Conservation (phyloP, 2,797 vertebrate species). For the Arnoldichthys spilopterus region DNA sequence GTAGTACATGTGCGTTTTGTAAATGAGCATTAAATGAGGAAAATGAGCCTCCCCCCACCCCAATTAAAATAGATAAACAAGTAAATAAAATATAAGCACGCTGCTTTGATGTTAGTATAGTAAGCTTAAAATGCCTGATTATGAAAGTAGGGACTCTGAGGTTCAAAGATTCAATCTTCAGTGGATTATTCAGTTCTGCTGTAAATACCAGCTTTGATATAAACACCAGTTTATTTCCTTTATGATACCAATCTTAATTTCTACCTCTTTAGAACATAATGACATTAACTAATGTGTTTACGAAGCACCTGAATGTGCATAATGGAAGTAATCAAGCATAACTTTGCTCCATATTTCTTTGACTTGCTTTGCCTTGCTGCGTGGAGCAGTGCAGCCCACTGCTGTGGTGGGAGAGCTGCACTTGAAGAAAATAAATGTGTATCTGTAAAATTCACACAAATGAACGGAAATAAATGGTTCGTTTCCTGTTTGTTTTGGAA, state of each 20-base stretch:
- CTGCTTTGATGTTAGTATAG: slow-evolving; percentile 10
- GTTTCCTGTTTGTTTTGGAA: slow-evolving; percentile 1
- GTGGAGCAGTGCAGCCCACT: not conserved
- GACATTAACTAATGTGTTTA: slow-evolving; percentile 2
- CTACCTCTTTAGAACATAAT: not conserved
- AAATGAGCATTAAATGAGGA: not conserved
- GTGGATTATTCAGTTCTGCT: slow-evolving; percentile 5
- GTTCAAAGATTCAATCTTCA: slow-evolving; percentile 17
- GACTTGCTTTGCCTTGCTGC: not conserved
- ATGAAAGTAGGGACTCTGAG: not conserved
- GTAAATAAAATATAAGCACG: slow-evolving; percentile 14
- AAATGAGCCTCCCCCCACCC: not conserved
- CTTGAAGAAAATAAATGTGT: not conserved
- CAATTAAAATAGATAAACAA: slow-evolving; percentile 31
- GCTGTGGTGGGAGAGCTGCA: not conserved
- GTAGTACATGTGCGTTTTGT: not conserved
- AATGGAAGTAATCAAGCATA: not conserved
- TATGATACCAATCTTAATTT: not conserved
- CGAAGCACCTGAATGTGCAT: not conserved
- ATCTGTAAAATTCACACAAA: not conserved
- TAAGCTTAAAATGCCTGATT: slow-evolving; percentile 11
- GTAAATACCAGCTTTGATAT: not conserved
- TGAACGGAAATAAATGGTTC: not conserved
- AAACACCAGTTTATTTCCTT: slow-evolving; percentile 4
- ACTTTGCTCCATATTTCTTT: not conserved